phyloP scores from a whole-genome alignment of 2,888 invertebrate genomes.

The Ennomos quercinarius region DNA sequence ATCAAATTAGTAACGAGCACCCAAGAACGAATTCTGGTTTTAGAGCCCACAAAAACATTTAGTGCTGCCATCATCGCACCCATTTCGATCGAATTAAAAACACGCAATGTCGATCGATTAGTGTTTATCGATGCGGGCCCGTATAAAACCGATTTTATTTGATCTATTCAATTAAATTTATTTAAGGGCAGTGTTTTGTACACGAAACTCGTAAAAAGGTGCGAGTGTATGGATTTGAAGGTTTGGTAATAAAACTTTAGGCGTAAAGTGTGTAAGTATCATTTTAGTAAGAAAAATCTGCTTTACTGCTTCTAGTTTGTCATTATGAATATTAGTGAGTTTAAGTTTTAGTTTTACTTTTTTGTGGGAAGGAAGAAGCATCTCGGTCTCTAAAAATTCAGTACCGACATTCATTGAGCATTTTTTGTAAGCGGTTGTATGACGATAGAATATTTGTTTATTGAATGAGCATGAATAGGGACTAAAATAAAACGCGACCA shows the following conservation, averaged over 20 bases:
- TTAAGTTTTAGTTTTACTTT: no score
- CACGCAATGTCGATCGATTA: conserved; percentile 29
- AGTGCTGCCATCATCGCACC: conserved; percentile 44
- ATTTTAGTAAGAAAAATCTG: no score
- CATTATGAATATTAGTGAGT: no score
- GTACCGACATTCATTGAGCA: no score
- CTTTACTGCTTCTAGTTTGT: no score
- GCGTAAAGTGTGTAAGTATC: no score
- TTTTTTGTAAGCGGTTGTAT: no score
- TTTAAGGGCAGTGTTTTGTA: conserved; percentile 5
- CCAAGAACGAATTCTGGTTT: conserved; percentile 41
- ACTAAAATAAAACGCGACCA: conserved; percentile 9
- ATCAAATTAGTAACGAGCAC: conserved; percentile 57
- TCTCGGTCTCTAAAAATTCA: no score
- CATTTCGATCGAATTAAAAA: conserved; percentile 32
- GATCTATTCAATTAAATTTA: conserved; percentile 14
- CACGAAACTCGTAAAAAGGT: conserved; percentile 7
- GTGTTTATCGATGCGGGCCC: conserved; percentile 22
- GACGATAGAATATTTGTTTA: not conserved
- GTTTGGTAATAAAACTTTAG: not conserved
- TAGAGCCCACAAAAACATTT: conserved; percentile 49
- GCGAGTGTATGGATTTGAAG: not conserved
- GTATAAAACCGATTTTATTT: conserved; percentile 23
- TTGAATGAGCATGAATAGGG: conserved; percentile 1
- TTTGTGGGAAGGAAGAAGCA: no score